Conservation (phyloP, 2,888 invertebrate species). For the Tetragonisca angustula region DNA sequence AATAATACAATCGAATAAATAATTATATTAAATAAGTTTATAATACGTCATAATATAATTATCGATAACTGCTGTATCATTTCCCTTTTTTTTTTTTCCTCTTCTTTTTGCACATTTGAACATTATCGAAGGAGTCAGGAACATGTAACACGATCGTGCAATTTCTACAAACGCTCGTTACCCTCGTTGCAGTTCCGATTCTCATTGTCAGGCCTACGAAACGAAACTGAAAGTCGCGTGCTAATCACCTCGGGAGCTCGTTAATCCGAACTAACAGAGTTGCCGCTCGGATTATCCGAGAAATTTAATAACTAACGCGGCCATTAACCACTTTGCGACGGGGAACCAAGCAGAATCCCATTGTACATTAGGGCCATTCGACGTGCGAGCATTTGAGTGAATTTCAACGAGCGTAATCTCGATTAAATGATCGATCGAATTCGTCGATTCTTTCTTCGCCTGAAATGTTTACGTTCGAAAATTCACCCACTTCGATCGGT, state of each 20-base stretch:
- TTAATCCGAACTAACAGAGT: slow-evolving; percentile 4
- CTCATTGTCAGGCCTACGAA: neutral
- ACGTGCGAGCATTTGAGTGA: neutral
- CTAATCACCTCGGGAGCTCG: neutral
- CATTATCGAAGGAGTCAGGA: no score
- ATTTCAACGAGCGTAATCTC: neutral
- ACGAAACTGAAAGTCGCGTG: neutral
- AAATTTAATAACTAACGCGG: slow-evolving; percentile 5
- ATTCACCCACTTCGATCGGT: neutral
- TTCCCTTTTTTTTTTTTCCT: no score
- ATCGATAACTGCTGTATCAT: no score
- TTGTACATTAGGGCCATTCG: neutral
- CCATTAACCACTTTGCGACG: neutral
- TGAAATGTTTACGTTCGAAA: neutral
- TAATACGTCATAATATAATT: no score
- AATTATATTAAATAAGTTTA: no score
- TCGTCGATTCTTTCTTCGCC: neutral
- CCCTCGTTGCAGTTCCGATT: no score
- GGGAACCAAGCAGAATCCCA: neutral
- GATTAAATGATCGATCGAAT: neutral
- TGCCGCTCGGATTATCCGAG: neutral
- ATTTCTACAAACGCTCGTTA: neutral
- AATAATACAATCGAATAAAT: no score
- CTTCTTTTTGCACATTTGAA: no score
- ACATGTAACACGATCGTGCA: no score